phyloP scores from a whole-genome alignment of 53 echinoderm and acorn worm species.

The Paelopatides confundens region DNA sequence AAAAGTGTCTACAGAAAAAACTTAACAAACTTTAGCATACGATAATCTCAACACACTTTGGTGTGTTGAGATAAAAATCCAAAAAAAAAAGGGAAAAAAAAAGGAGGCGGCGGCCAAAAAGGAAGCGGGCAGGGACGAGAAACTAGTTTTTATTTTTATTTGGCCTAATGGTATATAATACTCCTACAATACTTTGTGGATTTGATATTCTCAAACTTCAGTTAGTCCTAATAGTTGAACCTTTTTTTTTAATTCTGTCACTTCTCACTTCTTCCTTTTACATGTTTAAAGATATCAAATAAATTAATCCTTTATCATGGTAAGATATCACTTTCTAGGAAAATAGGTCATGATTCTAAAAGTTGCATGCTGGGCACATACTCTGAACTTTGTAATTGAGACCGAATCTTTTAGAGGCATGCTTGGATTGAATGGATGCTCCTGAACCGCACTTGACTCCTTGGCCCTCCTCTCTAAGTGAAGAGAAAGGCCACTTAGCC shows the following conservation, averaged over 20 bases:
- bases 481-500: slow-evolving; percentile 24
- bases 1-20: too few relatives aligned
- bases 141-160: too few relatives aligned
- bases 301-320: neutral
- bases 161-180: too few relatives aligned
- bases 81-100: too few relatives aligned
- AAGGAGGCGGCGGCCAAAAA: too few relatives aligned
- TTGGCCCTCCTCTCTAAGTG: slow-evolving; percentile 3
- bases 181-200: too few relatives aligned
- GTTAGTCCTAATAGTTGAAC: too few relatives aligned
- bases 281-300: neutral
- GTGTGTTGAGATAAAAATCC: too few relatives aligned
- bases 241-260: neutral
- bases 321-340: neutral
- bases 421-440: neutral
- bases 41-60: too few relatives aligned
- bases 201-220: too few relatives aligned
- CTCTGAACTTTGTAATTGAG: neutral
- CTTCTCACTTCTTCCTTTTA: neutral
- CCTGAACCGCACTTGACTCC: neutral
- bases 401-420: neutral
- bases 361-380: neutral
- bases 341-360: neutral
- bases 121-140: too few relatives aligned
- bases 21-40: too few relatives aligned